Evolutionary conservation across 2,113 vertebrate genomes (phyloP).

Genomic region (Electrona antarctica): DNA sequence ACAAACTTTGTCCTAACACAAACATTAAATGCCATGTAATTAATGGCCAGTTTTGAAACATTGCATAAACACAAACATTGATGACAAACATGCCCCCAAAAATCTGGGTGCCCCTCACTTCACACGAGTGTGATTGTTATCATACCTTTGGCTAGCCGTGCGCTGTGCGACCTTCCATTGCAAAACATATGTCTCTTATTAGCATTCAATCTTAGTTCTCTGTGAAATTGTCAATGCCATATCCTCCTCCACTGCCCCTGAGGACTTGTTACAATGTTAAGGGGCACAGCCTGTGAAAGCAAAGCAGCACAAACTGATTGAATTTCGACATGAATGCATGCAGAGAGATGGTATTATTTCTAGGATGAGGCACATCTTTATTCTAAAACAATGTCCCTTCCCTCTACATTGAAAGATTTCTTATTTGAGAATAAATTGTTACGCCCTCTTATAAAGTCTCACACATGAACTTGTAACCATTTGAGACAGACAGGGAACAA

Average conservation of each 20-base stretch:
- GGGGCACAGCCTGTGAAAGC: constrained; percentile 49
- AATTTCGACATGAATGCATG: constrained; percentile 62
- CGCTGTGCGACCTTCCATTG: too few relatives aligned
- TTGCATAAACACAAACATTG: too few relatives aligned
- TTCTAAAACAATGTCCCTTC: constrained; percentile 46
- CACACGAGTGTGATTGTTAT: neutral
- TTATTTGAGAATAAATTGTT: constrained; percentile 61
- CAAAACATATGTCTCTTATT: constrained; percentile 44
- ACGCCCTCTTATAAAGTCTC: constrained; percentile 51
- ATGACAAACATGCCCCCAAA: too few relatives aligned
- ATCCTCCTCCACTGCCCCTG: constrained; percentile 52
- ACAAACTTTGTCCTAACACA: too few relatives aligned
- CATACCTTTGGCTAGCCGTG: neutral
- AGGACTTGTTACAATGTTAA: constrained; percentile 66
- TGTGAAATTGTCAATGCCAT: constrained; percentile 57
- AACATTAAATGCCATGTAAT: too few relatives aligned
- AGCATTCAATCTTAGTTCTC: constrained; percentile 46
- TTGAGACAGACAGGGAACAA: constrained; percentile 20
- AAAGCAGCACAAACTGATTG: constrained; percentile 52
- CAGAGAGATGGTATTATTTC: constrained; percentile 36
- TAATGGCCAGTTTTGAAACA: too few relatives aligned
- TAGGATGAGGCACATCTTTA: constrained; percentile 36
- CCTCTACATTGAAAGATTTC: constrained; percentile 51
- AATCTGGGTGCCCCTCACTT: neutral
- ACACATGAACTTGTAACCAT: constrained; percentile 48